Conservation (phyloP, 2,113 vertebrate genomes). For the Scolopax mira region DNA sequence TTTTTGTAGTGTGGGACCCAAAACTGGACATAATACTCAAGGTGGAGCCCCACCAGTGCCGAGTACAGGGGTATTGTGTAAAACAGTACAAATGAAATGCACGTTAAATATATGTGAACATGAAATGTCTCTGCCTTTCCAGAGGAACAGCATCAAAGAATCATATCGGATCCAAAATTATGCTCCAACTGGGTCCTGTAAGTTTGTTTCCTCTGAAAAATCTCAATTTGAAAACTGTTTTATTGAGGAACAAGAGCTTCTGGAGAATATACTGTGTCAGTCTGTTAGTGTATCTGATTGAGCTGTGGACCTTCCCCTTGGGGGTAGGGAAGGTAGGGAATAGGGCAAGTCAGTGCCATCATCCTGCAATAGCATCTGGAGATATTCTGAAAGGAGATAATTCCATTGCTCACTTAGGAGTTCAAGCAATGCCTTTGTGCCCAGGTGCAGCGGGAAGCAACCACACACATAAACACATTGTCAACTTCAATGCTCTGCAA, state of each 20-base stretch:
- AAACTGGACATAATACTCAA: no score
- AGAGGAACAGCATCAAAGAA: background rate
- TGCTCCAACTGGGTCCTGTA: background rate
- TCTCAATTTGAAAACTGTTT: background rate
- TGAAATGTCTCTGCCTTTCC: background rate
- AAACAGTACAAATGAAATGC: background rate
- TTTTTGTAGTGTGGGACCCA: no score
- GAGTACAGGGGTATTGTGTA: background rate
- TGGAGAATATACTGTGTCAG: background rate
- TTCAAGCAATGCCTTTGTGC: background rate
- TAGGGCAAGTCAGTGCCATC: background rate
- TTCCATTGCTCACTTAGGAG: background rate
- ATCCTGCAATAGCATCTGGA: background rate
- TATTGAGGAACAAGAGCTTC: background rate
- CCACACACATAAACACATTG: rapidly evolving
- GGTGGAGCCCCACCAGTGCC: no score
- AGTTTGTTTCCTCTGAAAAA: background rate
- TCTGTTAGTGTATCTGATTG: background rate
- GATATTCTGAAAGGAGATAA: background rate
- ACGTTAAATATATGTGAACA: background rate
- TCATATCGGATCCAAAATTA: background rate
- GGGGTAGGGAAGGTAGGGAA: background rate
- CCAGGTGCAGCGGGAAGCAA: background rate
- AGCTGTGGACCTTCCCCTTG: background rate
- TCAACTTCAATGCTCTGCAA: background rate